These are phyloP conservation scores for Indicator maculatus DNA, from an alignment of 2,113 vertebrate species.

Conservation along the genomic window DNA sequence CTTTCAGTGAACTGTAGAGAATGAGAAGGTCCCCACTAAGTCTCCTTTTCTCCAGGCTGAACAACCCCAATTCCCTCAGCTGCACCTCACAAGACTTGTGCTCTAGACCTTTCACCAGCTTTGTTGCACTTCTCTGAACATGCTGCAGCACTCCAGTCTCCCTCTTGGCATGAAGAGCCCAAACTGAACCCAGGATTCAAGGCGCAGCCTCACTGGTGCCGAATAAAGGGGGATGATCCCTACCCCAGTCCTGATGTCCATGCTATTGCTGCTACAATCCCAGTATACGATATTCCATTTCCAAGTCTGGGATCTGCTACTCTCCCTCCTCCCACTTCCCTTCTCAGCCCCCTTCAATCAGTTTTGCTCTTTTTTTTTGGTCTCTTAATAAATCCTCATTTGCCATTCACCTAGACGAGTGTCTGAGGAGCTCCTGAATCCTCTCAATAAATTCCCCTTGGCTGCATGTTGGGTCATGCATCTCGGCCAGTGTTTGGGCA, in stretches of 20 bases:
- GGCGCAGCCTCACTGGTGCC: not conserved
- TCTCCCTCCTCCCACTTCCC: not conserved
- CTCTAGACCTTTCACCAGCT: no score
- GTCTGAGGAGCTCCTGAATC: not conserved
- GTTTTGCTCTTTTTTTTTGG: not conserved
- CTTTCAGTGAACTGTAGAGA: no score
- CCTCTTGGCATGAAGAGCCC: no score
- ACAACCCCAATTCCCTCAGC: no score
- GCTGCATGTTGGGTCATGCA: no score
- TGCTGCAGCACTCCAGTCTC: no score
- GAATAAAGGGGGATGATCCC: not conserved
- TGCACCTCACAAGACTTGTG: no score
- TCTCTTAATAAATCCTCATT: not conserved
- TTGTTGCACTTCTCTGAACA: no score
- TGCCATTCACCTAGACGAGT: not conserved
- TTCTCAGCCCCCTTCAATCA: not conserved
- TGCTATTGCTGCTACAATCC: not conserved
- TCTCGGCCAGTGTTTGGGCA: no score
- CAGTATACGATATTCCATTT: not conserved
- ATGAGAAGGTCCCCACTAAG: no score
- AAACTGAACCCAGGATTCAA: not conserved
- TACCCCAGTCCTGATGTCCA: not conserved
- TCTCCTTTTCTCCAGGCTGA: no score
- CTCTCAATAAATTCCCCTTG: not conserved
- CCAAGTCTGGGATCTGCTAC: not conserved